Base-by-base conservation (phyloP, 2,888 invertebrate species). In the Phrixothrix hirtus region DNA sequence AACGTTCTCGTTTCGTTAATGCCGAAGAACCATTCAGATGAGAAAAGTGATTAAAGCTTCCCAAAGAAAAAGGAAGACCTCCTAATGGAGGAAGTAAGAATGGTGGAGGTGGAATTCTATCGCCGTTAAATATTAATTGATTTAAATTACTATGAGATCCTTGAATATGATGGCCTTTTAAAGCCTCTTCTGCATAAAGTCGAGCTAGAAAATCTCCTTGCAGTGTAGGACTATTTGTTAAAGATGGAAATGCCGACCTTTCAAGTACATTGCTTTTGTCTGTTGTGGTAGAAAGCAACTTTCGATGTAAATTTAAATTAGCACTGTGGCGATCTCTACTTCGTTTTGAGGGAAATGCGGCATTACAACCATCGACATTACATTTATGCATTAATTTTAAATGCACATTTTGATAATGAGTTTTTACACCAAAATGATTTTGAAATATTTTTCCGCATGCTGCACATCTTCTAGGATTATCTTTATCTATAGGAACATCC, bases 331-430 rank as follows among this genome's bases (percentile, higher is more conserved):
- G 83, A 69, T 97, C 96, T 64, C 95, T 85, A 67, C 90, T 92
- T 48, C 94, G 81, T 72, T 94, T 95, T 0, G 95, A 95, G 2
- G 94, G 91, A 73, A 96, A 97, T 0, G 94, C 90, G 0, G 95
- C 95, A 76, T 91, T 91, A 74, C 97, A 97, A 1, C 95, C 95
- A 60, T 95, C 95, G 15, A 94, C 88, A 67, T 88, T 92, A 77
- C 97, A 97, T 71, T 91, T 92, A 77, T 95, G 95, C 89, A 95
- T 92, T 53, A 95, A 78, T 77, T 96, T 96, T 42, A 96, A 83
- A 76, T 97, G 96, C 6, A 93, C 91, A 75, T 92, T 95, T 79
- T 95, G 95, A 75, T 94, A 96, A 74, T 97, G 97, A 1, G 92
- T 91, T 77, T 95, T 95, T 14, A 95, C 86, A 38, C 92, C 89